Percentiles rank a stretch among this genome's conserved stretches.
These are phyloP conservation scores for Sminthurides bifidus DNA, from an alignment of 1,140 invertebrate genomes.

Conservation along the genomic window DNA sequence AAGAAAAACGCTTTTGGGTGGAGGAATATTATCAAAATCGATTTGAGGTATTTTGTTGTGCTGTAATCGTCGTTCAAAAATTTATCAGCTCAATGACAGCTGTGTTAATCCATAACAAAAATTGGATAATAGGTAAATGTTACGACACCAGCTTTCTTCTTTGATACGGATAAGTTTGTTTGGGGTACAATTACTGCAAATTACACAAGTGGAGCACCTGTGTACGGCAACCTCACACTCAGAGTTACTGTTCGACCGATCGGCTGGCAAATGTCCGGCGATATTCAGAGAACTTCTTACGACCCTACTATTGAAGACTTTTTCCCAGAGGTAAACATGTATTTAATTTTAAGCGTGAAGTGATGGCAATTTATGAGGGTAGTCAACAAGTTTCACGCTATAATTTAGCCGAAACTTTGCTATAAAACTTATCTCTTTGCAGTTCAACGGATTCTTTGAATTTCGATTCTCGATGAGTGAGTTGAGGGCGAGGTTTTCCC, in stretches of 20 bases:
- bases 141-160: conserved; percentile 85
- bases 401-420: too few relatives aligned
- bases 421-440: conserved; percentile 25
- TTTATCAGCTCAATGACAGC: too few relatives aligned
- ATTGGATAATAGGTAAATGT: conserved; percentile 83
- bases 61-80: too few relatives aligned
- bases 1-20: conserved; percentile 72
- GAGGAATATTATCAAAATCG: conserved; percentile 90
- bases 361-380: too few relatives aligned
- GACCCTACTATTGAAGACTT: conserved; percentile 23
- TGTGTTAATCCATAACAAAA: too few relatives aligned
- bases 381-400: too few relatives aligned
- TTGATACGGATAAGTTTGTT: conserved; percentile 69
- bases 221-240: conserved; percentile 71
- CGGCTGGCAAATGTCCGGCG: not conserved
- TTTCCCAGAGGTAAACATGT: conserved; percentile 16
- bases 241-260: conserved; percentile 61
- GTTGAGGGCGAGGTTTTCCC: conserved; percentile 50
- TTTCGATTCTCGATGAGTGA: conserved; percentile 75
- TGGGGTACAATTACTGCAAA: conserved; percentile 80
- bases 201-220: conserved; percentile 76
- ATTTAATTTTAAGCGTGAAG: too few relatives aligned
- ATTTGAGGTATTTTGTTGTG: conserved; percentile 66
- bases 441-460: conserved; percentile 76
- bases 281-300: conserved; percentile 1